Conservation (phyloP, 1,140 invertebrate species). For the Drosophila takahashii region DNA sequence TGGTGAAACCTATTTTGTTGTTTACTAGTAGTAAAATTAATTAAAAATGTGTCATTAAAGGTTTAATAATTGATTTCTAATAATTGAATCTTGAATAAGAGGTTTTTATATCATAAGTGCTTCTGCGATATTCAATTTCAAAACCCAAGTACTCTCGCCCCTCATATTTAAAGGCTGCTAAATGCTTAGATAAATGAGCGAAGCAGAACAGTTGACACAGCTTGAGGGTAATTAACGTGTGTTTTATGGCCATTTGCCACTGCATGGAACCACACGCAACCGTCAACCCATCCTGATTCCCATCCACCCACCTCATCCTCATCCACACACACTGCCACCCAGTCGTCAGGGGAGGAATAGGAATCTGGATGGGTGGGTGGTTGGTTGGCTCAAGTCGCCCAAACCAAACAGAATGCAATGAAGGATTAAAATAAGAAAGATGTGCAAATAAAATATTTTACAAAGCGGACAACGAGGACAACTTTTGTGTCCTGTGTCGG, state of each 20-base stretch:
- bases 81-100: too few species aligned
- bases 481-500: slow-evolving; percentile 48
- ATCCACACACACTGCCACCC: not conserved
- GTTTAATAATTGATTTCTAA: too few species aligned
- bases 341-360: not conserved
- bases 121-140: not conserved
- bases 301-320: not conserved
- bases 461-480: slow-evolving; percentile 72
- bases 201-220: slow-evolving; percentile 7
- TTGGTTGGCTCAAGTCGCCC: slow-evolving; percentile 23
- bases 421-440: slow-evolving; percentile 84
- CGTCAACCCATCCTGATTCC: slow-evolving; percentile 14
- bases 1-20: not conserved
- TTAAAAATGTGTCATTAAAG: not conserved
- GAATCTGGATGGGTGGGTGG: slow-evolving; percentile 2
- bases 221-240: slow-evolving; percentile 66
- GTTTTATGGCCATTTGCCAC: slow-evolving; percentile 56
- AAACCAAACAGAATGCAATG: slow-evolving; percentile 67
- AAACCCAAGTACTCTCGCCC: not conserved
- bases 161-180: not conserved
- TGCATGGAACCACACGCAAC: slow-evolving; percentile 40
- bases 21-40: too few species aligned
- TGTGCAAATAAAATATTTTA: slow-evolving; percentile 82
- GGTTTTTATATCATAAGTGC: not conserved
- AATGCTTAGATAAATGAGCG: not conserved